Evolutionary conservation across 2,113 vertebrate genomes (phyloP).

Genomic region (Anser brachyrhynchus): DNA sequence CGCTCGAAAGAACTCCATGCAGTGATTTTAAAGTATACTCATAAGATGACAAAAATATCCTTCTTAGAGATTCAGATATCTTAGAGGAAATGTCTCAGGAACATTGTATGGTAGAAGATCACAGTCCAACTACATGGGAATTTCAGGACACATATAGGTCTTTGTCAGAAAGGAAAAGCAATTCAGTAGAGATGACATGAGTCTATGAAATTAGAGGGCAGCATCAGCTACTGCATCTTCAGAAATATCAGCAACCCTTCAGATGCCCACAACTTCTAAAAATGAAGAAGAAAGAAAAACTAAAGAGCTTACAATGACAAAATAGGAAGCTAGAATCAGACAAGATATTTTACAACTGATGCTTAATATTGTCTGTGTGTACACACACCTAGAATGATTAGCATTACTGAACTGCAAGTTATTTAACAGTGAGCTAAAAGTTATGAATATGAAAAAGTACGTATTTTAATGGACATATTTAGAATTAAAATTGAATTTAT

Average conservation of each 20-base stretch:
- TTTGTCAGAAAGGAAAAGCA: background rate
- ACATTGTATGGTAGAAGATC: background rate
- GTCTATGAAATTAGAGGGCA: background rate
- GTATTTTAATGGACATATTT: background rate
- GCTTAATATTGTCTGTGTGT: background rate
- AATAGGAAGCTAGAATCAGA: background rate
- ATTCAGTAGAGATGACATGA: background rate
- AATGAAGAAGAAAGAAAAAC: background rate
- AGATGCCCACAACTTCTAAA: background rate
- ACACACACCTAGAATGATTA: rapidly evolving
- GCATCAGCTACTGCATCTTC: background rate
- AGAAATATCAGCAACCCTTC: background rate
- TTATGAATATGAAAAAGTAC: background rate
- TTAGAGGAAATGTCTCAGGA: background rate
- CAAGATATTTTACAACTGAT: background rate
- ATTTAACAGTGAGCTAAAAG: background rate
- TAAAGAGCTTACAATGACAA: background rate
- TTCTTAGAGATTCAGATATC: background rate
- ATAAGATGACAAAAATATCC: background rate
- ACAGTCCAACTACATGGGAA: background rate
- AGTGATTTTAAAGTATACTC: background rate
- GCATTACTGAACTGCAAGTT: background rate
- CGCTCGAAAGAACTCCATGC: background rate
- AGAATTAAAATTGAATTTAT: background rate
- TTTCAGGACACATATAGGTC: background rate